Base-by-base conservation (phyloP, 2,888 invertebrate species). In the Hetaerina titia region DNA sequence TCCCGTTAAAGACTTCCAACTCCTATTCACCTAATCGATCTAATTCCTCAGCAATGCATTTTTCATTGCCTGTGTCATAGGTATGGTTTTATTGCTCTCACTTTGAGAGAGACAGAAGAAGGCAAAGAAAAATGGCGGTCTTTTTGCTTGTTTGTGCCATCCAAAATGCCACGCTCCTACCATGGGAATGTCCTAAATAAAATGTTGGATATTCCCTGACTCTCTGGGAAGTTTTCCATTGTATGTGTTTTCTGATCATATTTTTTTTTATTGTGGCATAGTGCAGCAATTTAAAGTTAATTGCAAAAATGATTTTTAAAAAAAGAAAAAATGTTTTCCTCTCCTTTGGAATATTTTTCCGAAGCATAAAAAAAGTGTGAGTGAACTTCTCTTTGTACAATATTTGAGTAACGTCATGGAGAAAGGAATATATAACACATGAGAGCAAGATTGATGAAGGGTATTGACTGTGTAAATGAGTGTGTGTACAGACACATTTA, bases 401-500 rank as follows among this genome's bases (percentile, higher is more conserved):
- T 92, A 92, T 92, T 92, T 92, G 92, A 92, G 69, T 22, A 92
- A 69, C 69, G 64, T 92, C 69, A 92, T 92, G 92, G 92, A 92
- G 69, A 74, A 92, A 92, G 56, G 69, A 69, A 64, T 56, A 69
- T 45, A 45, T 81, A 81, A 15, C 69, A 92, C 45, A 64, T n/a
- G 69, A 69, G 90, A 90, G 64, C 31, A 81, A 92, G 92, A 22
- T 92, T 92, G 69, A 92, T 69, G 92, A 92, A 69, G 92, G 92
- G 69, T 92, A 92, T 92, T 69, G 92, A 92, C 56, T 92, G 92
- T 92, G 92, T 92, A 92, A 92, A 92, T 92, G 92, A 92, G 92
- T 92, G 92, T 69, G 69, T 92, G 92, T 92, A 92, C 92, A 92
- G 92, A 92, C 92, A 92, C 92, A 92, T 92, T 92, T 92, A 69